These are phyloP conservation scores for Apamea monoglypha DNA, from an alignment of 2,888 invertebrate genomes.

Conservation along the genomic window DNA sequence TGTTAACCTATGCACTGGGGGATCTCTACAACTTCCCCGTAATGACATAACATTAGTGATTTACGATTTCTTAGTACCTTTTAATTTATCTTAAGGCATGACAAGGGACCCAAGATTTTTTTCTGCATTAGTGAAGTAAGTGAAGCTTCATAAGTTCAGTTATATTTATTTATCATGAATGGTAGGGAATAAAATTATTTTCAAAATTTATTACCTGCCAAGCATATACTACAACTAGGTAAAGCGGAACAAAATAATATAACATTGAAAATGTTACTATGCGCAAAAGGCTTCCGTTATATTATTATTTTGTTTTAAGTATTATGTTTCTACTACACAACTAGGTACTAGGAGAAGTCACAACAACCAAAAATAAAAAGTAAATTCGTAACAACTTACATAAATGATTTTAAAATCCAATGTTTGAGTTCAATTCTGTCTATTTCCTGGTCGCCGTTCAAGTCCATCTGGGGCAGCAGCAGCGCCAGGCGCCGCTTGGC, in stretches of 20 bases:
- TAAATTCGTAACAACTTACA: constrained; percentile 84
- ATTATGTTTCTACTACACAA: background rate
- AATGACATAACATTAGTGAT: background rate
- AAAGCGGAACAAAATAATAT: background rate
- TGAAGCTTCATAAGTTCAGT: background rate
- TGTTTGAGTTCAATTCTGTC: constrained; percentile 95
- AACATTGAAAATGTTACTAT: constrained; percentile 1
- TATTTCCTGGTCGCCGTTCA: constrained; percentile 94
- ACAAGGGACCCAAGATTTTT: too few relatives aligned
- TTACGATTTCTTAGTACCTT: background rate
- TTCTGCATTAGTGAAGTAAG: background rate
- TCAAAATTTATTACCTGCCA: background rate
- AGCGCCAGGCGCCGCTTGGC: constrained; percentile 94
- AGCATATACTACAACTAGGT: background rate
- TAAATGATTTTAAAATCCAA: constrained; percentile 98
- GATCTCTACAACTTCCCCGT: background rate
- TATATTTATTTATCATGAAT: background rate
- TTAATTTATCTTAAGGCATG: too few relatives aligned
- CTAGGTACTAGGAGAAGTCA: background rate
- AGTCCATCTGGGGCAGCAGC: constrained; percentile 96
- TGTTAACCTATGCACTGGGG: background rate
- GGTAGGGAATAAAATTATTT: background rate
- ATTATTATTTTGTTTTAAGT: background rate
- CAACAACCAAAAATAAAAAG: background rate
- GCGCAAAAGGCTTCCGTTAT: background rate